Evolutionary conservation across 2,113 vertebrate species (phyloP).

Genomic region (Clarias gariepinus): DNA sequence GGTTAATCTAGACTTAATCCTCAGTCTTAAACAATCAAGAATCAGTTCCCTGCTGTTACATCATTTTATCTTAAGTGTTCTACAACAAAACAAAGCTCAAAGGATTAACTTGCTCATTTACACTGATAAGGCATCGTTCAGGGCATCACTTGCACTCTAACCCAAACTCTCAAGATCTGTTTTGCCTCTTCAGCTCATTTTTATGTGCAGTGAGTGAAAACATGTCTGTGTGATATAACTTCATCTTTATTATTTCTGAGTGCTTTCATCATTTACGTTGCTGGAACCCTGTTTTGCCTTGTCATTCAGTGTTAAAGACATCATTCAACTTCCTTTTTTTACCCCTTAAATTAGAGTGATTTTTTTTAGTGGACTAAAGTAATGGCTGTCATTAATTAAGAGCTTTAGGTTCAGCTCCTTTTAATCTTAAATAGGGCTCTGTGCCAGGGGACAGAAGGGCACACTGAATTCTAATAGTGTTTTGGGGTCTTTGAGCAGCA

Average conservation of each 20-base stretch:
- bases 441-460: conserved; percentile 41
- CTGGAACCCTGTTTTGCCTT: conserved; percentile 14
- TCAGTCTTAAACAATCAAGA: conserved; percentile 19
- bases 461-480: conserved; percentile 51
- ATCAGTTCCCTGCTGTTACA: conserved; percentile 12
- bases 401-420: conserved; percentile 52
- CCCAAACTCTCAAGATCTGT: neutral
- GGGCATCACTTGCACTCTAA: conserved; percentile 6
- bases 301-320: conserved; percentile 25
- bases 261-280: conserved; percentile 1
- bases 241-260: neutral
- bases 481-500: conserved; percentile 31
- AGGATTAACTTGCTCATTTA: conserved; percentile 8
- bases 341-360: neutral
- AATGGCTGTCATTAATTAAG: conserved; percentile 56
- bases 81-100: conserved; percentile 20
- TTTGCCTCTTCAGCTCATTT: neutral
- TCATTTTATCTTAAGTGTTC: conserved; percentile 44
- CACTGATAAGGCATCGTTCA: conserved; percentile 7
- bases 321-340: conserved; percentile 8
- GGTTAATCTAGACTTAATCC: conserved; percentile 34
- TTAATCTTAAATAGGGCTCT: conserved; percentile 55
- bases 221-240: conserved; percentile 10
- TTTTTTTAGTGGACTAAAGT: conserved; percentile 33
- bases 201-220: conserved; percentile 15